These are phyloP conservation scores for Glyptemys insculpta DNA, from an alignment of 2,797 vertebrate species.

Conservation along the genomic window DNA sequence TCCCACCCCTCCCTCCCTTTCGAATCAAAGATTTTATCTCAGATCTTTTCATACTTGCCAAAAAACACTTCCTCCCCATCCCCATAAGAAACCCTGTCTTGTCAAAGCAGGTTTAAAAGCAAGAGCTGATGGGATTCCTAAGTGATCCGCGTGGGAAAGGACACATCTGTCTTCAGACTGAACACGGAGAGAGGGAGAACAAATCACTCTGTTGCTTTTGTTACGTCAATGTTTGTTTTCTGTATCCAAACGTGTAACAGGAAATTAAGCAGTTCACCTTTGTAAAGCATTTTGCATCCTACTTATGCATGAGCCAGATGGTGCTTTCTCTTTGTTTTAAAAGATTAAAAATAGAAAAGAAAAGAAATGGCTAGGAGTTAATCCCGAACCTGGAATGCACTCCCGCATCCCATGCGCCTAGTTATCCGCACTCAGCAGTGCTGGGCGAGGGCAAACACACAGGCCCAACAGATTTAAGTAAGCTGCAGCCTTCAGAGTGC, in stretches of 20 bases:
- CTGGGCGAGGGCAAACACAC: neutral
- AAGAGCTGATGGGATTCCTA: neutral
- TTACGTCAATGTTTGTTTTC: slow-evolving; percentile 55
- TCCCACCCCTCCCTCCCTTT: neutral
- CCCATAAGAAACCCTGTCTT: neutral
- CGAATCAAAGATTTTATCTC: slow-evolving; percentile 41
- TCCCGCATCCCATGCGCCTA: neutral
- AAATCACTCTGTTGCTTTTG: slow-evolving; percentile 16
- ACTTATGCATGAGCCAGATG: slow-evolving; percentile 74
- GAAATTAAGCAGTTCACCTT: slow-evolving; percentile 78
- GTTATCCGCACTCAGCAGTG: neutral
- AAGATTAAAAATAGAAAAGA: slow-evolving; percentile 69
- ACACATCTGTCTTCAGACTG: slow-evolving; percentile 14
- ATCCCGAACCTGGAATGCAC: slow-evolving; percentile 21
- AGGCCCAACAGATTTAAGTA: neutral
- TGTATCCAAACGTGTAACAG: slow-evolving; percentile 52
- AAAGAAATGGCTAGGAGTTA: slow-evolving; percentile 43
- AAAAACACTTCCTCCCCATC: slow-evolving; percentile 15
- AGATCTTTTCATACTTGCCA: neutral
- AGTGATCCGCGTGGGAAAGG: slow-evolving; percentile 33
- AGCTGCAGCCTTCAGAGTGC: neutral
- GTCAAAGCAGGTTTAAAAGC: slow-evolving; percentile 36
- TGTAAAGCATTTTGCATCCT: slow-evolving; percentile 59
- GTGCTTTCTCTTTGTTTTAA: slow-evolving; percentile 71
- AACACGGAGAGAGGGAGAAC: slow-evolving; percentile 25